A percentile compares a stretch with the other conserved stretches of the same genome.
Conservation (phyloP, 1,140 invertebrate genomes). For the Nymphalis io region DNA sequence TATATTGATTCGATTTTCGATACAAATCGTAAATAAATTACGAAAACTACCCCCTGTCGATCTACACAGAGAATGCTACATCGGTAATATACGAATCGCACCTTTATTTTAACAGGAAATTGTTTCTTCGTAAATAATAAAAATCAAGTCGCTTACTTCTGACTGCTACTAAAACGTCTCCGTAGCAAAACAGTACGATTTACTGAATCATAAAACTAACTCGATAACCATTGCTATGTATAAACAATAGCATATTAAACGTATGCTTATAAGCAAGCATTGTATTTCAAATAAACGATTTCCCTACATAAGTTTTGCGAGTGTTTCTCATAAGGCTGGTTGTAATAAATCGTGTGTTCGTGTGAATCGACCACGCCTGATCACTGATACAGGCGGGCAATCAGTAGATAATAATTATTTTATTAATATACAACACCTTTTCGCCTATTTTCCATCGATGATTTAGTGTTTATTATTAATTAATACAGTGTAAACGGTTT, state of each 20-base stretch:
- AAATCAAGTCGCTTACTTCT: slow-evolving; percentile 44
- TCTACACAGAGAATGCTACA: slow-evolving; percentile 29
- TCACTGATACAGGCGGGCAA: slow-evolving; percentile 50
- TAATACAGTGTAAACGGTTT: slow-evolving; percentile 46
- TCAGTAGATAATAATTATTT: slow-evolving; percentile 66
- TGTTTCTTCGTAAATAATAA: slow-evolving; percentile 56
- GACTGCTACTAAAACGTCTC: slow-evolving; percentile 40
- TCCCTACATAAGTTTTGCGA: background rate
- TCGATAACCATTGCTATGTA: slow-evolving; percentile 20
- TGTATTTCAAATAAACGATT: slow-evolving; percentile 12
- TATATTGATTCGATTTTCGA: background rate
- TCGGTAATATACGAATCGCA: slow-evolving; percentile 49
- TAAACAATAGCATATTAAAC: background rate
- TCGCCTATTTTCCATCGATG: slow-evolving; percentile 50
- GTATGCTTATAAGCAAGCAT: slow-evolving; percentile 6
- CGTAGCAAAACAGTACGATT: background rate
- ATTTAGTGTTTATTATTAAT: slow-evolving; percentile 60
- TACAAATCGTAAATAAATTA: slow-evolving; percentile 23
- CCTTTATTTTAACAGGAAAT: slow-evolving; percentile 56
- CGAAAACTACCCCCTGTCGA: slow-evolving; percentile 24
- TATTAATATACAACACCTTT: slow-evolving; percentile 64
- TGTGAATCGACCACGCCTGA: slow-evolving; percentile 62
- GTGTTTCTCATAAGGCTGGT: slow-evolving; percentile 27
- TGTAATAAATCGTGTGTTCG: slow-evolving; percentile 55
- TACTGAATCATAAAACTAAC: background rate